phyloP scores from a whole-genome alignment of 1,140 invertebrate species.

The Coptotermes formosanus region DNA sequence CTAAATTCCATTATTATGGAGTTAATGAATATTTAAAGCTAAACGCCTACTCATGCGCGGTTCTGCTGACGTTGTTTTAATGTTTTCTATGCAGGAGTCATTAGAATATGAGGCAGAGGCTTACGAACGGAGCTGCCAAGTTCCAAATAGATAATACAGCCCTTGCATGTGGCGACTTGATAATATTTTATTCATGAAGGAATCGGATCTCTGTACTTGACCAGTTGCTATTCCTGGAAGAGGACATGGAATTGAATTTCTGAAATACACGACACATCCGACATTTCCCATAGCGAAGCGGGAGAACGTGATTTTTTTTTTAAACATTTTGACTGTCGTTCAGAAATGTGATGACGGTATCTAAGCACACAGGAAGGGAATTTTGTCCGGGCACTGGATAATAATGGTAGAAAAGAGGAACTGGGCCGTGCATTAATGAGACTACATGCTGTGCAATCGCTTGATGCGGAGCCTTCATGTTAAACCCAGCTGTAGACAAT shows the following conservation, averaged over 20 bases:
- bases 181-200: constrained; percentile 8
- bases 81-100: too few species aligned
- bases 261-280: not conserved
- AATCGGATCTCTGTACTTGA: not conserved
- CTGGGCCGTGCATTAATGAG: not conserved
- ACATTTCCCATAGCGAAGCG: not conserved
- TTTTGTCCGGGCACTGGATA: not conserved
- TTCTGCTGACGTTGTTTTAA: too few species aligned
- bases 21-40: too few species aligned
- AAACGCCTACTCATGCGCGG: too few species aligned
- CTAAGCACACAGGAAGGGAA: not conserved
- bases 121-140: too few species aligned
- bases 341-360: not conserved
- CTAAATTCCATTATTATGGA: too few species aligned
- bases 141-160: too few species aligned
- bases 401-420: not conserved
- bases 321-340: not conserved
- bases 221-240: not conserved
- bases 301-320: not conserved
- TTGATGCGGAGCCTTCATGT: not conserved
- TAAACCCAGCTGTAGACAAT: not conserved
- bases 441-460: not conserved
- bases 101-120: too few species aligned
- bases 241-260: not conserved
- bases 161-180: not conserved